These are phyloP conservation scores for Penaeus japonicus DNA, from an alignment of 1,140 invertebrate genomes.

Conservation along the genomic window DNA sequence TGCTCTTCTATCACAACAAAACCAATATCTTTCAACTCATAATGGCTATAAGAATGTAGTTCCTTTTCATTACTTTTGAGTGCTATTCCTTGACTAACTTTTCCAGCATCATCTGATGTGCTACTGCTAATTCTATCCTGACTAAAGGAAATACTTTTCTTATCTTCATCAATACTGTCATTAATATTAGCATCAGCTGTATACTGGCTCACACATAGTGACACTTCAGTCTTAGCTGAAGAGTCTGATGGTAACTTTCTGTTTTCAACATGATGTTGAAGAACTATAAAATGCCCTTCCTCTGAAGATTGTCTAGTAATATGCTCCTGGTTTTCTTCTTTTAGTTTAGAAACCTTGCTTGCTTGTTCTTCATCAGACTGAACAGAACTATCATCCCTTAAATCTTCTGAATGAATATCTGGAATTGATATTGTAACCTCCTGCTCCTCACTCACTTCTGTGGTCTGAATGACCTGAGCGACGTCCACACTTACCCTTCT, in stretches of 20 bases:
- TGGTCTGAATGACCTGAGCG: conserved; percentile 1
- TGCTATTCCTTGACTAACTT: not conserved
- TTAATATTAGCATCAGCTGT: no score
- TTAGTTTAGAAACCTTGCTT: not conserved
- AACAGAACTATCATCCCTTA: conserved; percentile 16
- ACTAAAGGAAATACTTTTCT: no score
- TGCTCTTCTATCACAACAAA: conserved; percentile 16
- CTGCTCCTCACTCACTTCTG: conserved; percentile 31
- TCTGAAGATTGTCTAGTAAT: not conserved
- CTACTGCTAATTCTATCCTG: not conserved
- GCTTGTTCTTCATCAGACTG: conserved; percentile 21
- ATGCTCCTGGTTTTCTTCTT: not conserved
- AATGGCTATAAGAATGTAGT: not conserved
- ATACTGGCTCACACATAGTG: no score
- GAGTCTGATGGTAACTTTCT: no score
- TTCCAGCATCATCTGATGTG: not conserved
- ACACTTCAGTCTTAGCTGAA: no score
- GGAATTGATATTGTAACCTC: conserved; percentile 38
- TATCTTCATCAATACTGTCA: no score
- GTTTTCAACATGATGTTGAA: no score
- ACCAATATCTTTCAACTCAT: conserved; percentile 30
- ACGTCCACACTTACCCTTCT: conserved; percentile 15
- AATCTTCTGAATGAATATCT: conserved; percentile 21
- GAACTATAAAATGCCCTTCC: no score
- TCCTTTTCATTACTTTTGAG: not conserved